Conservation (phyloP, 2,888 invertebrate genomes). For the Meghimatium bilineatum region DNA sequence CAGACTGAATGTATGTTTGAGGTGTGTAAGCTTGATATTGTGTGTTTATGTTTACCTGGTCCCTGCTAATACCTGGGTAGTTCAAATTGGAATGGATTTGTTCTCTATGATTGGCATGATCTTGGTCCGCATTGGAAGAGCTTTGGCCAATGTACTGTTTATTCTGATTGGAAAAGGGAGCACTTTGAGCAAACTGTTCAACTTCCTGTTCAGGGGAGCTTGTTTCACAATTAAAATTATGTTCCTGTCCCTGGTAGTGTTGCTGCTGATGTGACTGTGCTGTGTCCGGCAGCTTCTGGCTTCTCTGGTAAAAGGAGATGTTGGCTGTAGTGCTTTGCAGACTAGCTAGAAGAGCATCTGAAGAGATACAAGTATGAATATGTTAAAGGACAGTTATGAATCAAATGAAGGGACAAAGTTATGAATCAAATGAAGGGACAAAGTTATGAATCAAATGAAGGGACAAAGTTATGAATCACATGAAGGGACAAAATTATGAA, state of each 20-base stretch:
- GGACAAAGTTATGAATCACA: too few species aligned
- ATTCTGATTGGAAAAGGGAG: neutral
- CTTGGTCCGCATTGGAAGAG: neutral
- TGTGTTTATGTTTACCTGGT: neutral
- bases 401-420: too few species aligned
- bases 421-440: too few species aligned
- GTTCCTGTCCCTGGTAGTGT: conserved; percentile 35
- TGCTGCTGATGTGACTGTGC: conserved; percentile 15
- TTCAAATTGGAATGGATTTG: conserved; percentile 24
- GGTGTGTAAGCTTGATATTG: neutral
- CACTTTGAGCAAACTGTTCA: neutral
- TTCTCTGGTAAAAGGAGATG: conserved; percentile 61
- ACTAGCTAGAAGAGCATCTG: conserved; percentile 96
- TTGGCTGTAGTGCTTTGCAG: conserved; percentile 93
- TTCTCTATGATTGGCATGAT: neutral
- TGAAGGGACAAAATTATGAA: too few species aligned
- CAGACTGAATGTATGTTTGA: conserved; percentile 19
- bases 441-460: too few species aligned
- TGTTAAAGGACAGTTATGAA: too few species aligned
- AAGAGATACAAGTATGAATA: conserved; percentile 51
- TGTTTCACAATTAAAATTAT: neutral
- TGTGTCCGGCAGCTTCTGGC: conserved; percentile 21
- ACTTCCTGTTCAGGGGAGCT: neutral
- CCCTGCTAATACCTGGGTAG: neutral
- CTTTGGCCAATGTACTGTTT: neutral